A percentile compares a stretch with the other conserved stretches of the same genome.
phyloP scores from a whole-genome alignment of 2,888 invertebrate genomes.

The Dugesia japonica region DNA sequence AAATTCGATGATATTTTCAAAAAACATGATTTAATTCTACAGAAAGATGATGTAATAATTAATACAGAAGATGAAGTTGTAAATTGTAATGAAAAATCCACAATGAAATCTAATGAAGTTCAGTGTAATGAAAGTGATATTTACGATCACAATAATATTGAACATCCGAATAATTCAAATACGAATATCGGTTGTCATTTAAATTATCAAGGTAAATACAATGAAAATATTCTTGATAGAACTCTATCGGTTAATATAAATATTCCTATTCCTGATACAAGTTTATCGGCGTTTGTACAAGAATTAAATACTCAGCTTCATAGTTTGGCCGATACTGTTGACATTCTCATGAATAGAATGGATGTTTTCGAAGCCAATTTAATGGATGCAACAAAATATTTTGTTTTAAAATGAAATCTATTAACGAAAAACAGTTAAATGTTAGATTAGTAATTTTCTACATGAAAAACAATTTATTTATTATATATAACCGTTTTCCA shows the following conservation, averaged over 20 bases:
- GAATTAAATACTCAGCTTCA: neutral
- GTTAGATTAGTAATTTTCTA: neutral
- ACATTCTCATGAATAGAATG: neutral
- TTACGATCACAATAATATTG: neutral
- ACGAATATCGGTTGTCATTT: neutral
- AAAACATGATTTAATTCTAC: no score
- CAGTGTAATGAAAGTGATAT: neutral
- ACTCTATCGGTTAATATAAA: neutral
- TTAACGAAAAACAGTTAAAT: neutral
- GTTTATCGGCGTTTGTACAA: neutral
- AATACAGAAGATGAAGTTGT: neutral
- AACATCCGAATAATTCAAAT: no score
- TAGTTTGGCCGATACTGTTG: neutral
- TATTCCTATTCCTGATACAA: constrained; percentile 4
- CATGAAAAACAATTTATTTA: constrained; percentile 1
- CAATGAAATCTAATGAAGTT: neutral
- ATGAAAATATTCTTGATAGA: neutral
- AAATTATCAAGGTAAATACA: neutral
- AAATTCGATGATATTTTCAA: no score
- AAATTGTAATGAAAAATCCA: neutral
- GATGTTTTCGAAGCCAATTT: neutral
- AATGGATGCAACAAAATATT: neutral
- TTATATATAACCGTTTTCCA: neutral
- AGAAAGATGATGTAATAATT: no score
- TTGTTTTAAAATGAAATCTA: neutral